Conservation (phyloP, 2,113 vertebrate genomes). For the Benitochromis conjunctus region DNA sequence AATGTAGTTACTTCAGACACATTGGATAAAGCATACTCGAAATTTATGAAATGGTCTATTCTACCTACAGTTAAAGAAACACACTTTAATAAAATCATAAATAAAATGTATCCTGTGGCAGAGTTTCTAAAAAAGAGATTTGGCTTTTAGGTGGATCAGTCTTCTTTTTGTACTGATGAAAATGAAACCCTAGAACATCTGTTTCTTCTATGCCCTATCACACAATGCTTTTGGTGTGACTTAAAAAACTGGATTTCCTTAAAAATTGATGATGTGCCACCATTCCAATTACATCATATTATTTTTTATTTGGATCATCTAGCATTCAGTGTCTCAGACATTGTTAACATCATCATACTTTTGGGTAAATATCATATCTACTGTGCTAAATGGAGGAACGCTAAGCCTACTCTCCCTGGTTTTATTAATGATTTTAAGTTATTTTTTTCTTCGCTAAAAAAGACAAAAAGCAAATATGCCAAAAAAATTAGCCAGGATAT, state of each 20-base stretch:
- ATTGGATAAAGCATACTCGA: accelerated
- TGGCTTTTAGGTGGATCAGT: too few species aligned
- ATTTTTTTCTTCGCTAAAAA: accelerated
- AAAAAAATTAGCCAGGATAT: neutral
- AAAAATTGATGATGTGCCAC: neutral
- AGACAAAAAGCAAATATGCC: neutral
- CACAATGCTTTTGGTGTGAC: neutral
- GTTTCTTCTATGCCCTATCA: neutral
- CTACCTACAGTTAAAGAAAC: neutral
- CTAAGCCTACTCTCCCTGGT: neutral
- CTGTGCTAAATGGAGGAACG: accelerated
- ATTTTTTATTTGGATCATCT: neutral
- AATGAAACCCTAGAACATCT: neutral
- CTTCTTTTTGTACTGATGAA: too few species aligned
- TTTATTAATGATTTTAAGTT: neutral
- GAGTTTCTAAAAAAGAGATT: neutral
- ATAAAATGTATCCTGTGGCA: neutral
- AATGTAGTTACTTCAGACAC: neutral
- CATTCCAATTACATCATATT: neutral
- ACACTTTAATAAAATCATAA: neutral
- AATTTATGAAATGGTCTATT: neutral
- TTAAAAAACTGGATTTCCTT: neutral
- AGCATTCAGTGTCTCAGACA: neutral
- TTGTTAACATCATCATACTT: neutral
- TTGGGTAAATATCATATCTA: neutral